Base-by-base conservation (phyloP, 2,888 invertebrate species). In the Xylota sylvarum region DNA sequence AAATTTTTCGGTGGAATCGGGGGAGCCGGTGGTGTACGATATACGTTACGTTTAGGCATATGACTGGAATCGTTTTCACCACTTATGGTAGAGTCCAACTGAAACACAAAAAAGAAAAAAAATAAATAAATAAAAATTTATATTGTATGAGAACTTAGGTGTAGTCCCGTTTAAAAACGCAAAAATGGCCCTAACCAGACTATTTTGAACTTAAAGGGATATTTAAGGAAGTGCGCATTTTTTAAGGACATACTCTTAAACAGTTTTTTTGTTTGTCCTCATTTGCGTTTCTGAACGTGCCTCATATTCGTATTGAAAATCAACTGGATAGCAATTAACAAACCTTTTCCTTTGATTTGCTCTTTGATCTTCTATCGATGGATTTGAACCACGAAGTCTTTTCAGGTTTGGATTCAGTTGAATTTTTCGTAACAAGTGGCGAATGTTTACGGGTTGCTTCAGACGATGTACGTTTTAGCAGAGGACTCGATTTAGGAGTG, bases 371-470 rank as follows among this genome's bases (percentile, higher is more conserved):
- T 70, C 96, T 93, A 91, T 96, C 96, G 77, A 96, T 92, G 1
- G 96, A 96, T 91, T 96, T 97, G 93, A 97, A 96, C 97, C 97
- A 97, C 90, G 95, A 95, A 65, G 94, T 94, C 88, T 94, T 93
- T 64, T 94, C 93, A 2, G 93, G 92, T 85, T 93, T 94, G 82
- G 90, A 90, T 82, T 91, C 91, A 87, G 91, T 90, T 84, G 82
- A 81, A 56, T 93, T 93, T 89, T 91, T 92, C 74, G 91, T 91
- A 37, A 91, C 91, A 87, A 94, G 93, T 80, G 94, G 91, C 88
- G 93, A 91, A 88, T 90, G 89, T 87, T 91, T 91, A 62, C 90
- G 89, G 69, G 88, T 88, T 43, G 89, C 77, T 69, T 92, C 93
- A 17, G 94, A 93, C 82, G 94, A 92, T 84, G 94, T 94, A 78